Conservation (phyloP, 2,113 vertebrate genomes). For the Glaucidium brasilianum region DNA sequence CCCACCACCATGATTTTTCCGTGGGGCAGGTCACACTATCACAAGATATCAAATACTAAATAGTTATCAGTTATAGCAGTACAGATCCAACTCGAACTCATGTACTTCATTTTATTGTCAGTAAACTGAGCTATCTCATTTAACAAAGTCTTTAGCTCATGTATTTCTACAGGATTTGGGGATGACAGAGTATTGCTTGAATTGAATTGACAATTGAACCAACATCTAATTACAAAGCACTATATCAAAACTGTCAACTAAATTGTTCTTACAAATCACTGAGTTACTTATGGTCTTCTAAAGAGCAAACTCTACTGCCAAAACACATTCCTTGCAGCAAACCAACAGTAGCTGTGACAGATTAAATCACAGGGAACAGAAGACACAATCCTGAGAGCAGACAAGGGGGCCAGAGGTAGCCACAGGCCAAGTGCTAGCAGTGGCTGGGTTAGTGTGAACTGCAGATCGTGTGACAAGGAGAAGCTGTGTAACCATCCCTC, state of each 20-base stretch:
- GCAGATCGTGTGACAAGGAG: neutral
- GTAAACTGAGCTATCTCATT: neutral
- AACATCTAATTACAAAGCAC: neutral
- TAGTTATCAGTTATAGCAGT: neutral
- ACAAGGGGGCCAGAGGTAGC: neutral
- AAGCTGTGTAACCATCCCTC: neutral
- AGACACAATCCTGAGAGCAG: neutral
- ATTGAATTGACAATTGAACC: neutral
- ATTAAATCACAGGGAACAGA: neutral
- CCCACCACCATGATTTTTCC: neutral
- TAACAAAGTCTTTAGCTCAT: neutral
- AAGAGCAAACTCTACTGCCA: neutral
- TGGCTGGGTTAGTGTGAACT: neutral
- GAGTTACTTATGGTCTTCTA: neutral
- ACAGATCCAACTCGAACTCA: neutral
- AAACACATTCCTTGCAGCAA: neutral
- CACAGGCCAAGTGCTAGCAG: neutral
- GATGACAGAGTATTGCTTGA: neutral
- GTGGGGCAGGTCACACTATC: neutral
- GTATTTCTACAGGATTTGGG: neutral
- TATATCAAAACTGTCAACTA: neutral
- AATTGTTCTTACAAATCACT: neutral
- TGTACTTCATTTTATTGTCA: neutral
- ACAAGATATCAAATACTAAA: neutral
- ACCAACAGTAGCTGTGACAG: neutral